phyloP scores from a whole-genome alignment of 2,888 invertebrate genomes.

The Tridacna gigas region DNA sequence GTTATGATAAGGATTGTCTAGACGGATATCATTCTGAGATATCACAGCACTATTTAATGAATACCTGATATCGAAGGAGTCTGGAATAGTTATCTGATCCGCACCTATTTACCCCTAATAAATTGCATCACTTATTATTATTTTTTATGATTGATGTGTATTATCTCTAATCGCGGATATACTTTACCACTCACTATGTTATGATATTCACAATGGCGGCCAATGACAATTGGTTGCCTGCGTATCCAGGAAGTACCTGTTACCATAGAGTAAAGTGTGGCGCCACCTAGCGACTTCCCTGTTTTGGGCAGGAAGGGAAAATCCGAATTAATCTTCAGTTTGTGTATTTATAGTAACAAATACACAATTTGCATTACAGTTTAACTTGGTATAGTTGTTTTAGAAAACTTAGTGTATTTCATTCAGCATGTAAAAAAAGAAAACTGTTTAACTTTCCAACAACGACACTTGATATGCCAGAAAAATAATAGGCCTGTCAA shows the following conservation, averaged over 20 bases:
- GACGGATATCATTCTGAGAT: not conserved
- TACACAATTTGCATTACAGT: constrained; percentile 5
- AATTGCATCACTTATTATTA: not conserved
- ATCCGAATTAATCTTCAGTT: constrained; percentile 30
- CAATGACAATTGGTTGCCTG: not conserved
- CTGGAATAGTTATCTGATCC: not conserved
- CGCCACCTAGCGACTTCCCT: constrained; percentile 64
- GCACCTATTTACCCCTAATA: constrained; percentile 1
- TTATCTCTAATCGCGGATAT: no score
- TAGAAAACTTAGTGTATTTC: no score
- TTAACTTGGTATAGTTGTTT: no score
- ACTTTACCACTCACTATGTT: no score
- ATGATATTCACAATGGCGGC: constrained; percentile 21
- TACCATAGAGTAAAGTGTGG: constrained; percentile 37
- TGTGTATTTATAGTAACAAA: constrained; percentile 57
- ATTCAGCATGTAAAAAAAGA: no score
- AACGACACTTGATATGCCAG: no score
- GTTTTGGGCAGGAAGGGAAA: constrained; percentile 61
- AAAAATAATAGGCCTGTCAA: no score
- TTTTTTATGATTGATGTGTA: not conserved
- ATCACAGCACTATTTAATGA: not conserved
- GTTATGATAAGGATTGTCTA: not conserved
- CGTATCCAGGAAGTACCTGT: constrained; percentile 55
- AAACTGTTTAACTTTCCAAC: no score
- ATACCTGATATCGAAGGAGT: not conserved